phyloP scores from a whole-genome alignment of 1,140 invertebrate genomes.

The Aricia agestis region DNA sequence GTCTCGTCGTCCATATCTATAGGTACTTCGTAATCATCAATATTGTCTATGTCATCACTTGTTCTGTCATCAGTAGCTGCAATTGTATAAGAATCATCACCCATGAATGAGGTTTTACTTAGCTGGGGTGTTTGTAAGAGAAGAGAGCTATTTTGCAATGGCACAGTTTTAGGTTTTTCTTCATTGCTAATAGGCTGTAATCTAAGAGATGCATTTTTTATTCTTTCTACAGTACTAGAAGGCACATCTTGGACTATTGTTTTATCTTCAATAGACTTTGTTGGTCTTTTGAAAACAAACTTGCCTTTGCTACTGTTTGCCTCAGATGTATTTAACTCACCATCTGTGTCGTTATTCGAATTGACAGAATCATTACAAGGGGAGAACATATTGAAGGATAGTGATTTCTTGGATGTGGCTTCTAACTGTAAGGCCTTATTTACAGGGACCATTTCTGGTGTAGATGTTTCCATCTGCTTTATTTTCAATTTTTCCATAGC shows the following conservation, averaged over 20 bases:
- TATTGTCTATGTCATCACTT: conserved; percentile 30
- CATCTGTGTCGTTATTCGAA: conserved; percentile 33
- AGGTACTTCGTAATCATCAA: conserved; percentile 46
- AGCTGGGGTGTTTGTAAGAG: conserved; percentile 55
- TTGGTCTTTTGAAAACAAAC: conserved; percentile 68
- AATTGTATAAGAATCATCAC: conserved; percentile 33
- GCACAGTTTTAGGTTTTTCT: conserved; percentile 34
- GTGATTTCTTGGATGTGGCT: conserved; percentile 41
- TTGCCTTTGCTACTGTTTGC: conserved; percentile 52
- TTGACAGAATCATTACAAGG: conserved; percentile 37
- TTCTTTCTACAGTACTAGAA: conserved; percentile 59
- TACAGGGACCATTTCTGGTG: conserved; percentile 36
- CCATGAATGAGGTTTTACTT: conserved; percentile 42
- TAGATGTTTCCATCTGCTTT: conserved; percentile 37
- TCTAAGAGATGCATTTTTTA: conserved; percentile 53
- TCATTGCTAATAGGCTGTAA: conserved; percentile 52
- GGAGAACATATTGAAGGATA: conserved; percentile 45
- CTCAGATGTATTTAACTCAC: conserved; percentile 31
- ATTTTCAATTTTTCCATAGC: conserved; percentile 21
- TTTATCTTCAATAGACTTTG: conserved; percentile 33
- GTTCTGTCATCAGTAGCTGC: conserved; percentile 23
- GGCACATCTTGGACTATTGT: conserved; percentile 39
- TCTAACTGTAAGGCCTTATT: conserved; percentile 45
- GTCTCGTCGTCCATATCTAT: conserved; percentile 30
- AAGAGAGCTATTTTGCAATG: conserved; percentile 57